These are phyloP conservation scores for Torymus auratus DNA, from an alignment of 2,888 invertebrate genomes.

Conservation along the genomic window DNA sequence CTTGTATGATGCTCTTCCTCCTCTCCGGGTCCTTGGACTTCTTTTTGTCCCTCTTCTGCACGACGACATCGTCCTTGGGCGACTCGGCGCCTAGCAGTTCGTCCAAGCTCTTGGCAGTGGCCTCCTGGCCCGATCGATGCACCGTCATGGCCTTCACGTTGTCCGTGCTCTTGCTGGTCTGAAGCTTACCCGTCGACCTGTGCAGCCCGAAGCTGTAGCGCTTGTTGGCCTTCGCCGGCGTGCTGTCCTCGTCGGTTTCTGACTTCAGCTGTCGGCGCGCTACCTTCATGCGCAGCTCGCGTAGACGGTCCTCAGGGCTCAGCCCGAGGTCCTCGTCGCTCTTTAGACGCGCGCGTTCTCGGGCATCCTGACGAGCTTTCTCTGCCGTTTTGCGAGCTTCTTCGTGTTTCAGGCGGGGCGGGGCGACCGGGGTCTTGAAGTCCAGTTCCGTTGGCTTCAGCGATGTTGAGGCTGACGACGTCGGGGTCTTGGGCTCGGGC, in stretches of 20 bases:
- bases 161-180: constrained; percentile 74
- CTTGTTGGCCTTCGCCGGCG: constrained; percentile 62
- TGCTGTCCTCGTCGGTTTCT: constrained; percentile 62
- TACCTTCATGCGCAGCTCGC: constrained; percentile 71
- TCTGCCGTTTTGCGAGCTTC: constrained; percentile 78
- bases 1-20: constrained; percentile 89
- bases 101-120: constrained; percentile 71
- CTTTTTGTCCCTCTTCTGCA: constrained; percentile 75
- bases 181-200: constrained; percentile 64
- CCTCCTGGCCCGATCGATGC: not conserved
- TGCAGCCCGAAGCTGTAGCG: constrained; percentile 66
- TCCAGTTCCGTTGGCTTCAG: constrained; percentile 45
- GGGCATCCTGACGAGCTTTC: constrained; percentile 81
- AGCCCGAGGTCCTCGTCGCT: constrained; percentile 86
- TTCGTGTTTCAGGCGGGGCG: constrained; percentile 77
- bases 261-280: constrained; percentile 69
- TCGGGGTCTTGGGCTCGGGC: not conserved
- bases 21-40: constrained; percentile 84
- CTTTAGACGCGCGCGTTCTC: constrained; percentile 83
- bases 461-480: too few relatives aligned
- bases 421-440: constrained; percentile 79
- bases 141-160: constrained; percentile 69
- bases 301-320: constrained; percentile 81
- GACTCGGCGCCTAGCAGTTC: constrained; percentile 65
- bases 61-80: constrained; percentile 54